Base-by-base conservation (phyloP, 1,140 invertebrate genomes). In the Littorina saxatilis region DNA sequence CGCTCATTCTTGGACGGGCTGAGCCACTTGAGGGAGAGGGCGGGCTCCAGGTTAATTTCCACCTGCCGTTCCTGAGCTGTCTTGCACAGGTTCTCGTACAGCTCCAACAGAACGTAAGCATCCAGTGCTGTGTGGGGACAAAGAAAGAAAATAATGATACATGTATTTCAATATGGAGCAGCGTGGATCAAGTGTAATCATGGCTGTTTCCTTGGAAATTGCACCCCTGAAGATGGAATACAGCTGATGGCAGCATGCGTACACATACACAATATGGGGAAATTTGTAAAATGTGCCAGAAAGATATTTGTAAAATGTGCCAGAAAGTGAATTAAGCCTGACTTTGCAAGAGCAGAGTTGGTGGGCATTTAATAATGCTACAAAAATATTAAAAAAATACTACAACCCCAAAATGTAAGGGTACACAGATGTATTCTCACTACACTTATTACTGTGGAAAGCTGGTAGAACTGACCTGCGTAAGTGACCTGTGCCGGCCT, bases 21-120 rank as follows among this genome's bases (percentile, higher is more conserved):
- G 23, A 84, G 78, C 88, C 87, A 88, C 66, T 87, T 88, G 74
- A 82, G 79, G 7, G 84, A 86, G 11, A 88, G 80, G 35, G 50
- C 78, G 39, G 87, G 87, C 58, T 91, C 86, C 70, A 90, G 47
- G 66, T 91, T 82, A 50, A 91, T 80, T 1, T 85, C 58, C 7
- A 88, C 68, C 9, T 82, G 39, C 9, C 61, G 70, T 29, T 85
- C 40, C 37, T 80, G 13, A 17, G 84, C 85, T 52, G 52, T 47
- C n/a, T 82, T 80, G 17, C 79, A 23, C 17, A 93, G 76, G 39
- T 86, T 83, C 15, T 95, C 92, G 92, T 96, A 97, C 55, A 96
- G 92, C 92, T 96, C 94, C 79, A 97, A 86, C 20, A 97, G 92
- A 85, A 96, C 96, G 92, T 94, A 95, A 3, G 96, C 96, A 93